A percentile compares a stretch with the other conserved stretches of the same genome.
Evolutionary conservation across 2,797 vertebrate species (phyloP).

Genomic region (Peromyscus melanophrys): DNA sequence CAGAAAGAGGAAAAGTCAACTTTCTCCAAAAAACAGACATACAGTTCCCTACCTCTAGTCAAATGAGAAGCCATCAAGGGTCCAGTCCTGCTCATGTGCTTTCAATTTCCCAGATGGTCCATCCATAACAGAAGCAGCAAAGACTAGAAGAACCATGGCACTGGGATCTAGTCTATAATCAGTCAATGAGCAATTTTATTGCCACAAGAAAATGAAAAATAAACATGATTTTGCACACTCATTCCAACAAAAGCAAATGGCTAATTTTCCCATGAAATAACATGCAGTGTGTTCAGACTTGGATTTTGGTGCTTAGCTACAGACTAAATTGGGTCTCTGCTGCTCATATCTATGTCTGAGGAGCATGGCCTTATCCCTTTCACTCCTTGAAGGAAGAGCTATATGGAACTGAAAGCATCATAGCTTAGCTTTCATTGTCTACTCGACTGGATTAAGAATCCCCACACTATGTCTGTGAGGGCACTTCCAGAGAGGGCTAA

Average conservation of each 20-base stretch:
- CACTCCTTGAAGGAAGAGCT: conserved; percentile 10
- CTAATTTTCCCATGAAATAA: neutral
- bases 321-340: neutral
- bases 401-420: neutral
- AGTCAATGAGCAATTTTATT: conserved; percentile 11
- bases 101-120: neutral
- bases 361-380: neutral
- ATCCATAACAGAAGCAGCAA: neutral
- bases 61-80: neutral
- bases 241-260: conserved; percentile 19
- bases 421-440: neutral
- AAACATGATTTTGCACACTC: neutral
- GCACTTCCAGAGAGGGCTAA: neutral
- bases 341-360: neutral
- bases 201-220: conserved; percentile 40
- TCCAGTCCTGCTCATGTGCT: neutral
- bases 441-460: neutral
- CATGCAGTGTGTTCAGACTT: neutral
- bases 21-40: neutral
- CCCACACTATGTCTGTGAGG: neutral
- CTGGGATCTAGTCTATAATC: neutral
- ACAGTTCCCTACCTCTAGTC: neutral
- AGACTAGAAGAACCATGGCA: neutral
- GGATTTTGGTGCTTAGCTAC: neutral
- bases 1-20: neutral